phyloP scores from a whole-genome alignment of 2,888 invertebrate species.

The Tribolium freemani region DNA sequence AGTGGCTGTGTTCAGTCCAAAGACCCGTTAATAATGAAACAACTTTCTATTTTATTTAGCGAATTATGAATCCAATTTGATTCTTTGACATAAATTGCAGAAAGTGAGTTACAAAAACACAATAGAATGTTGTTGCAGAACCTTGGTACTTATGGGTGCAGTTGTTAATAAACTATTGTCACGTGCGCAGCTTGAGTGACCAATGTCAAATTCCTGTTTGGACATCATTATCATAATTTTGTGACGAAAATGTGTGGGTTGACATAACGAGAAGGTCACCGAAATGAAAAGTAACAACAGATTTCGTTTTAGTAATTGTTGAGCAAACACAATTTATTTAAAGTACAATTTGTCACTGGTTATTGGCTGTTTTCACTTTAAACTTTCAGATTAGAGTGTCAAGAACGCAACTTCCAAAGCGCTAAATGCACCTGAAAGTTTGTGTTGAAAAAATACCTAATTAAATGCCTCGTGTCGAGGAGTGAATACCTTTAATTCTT shows the following conservation, averaged over 20 bases:
- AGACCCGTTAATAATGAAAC: constrained; percentile 10
- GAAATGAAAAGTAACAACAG: constrained; percentile 8
- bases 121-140: constrained; percentile 33
- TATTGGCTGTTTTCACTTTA: no score
- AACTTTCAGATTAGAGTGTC: not conserved
- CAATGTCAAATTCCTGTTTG: constrained; percentile 33
- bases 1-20: constrained; percentile 9
- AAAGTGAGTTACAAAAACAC: constrained; percentile 20
- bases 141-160: constrained; percentile 37
- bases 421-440: not conserved
- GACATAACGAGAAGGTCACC: constrained; percentile 12
- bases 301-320: not conserved
- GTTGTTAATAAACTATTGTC: constrained; percentile 9
- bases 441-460: not conserved
- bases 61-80: not conserved
- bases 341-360: not conserved
- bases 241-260: constrained; percentile 22
- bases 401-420: not conserved
- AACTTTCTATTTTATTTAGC: constrained; percentile 28
- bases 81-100: constrained; percentile 23
- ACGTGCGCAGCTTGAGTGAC: constrained; percentile 13
- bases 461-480: not conserved
- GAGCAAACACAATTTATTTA: not conserved
- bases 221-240: constrained; percentile 18
- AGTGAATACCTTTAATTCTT: not conserved